Conservation (phyloP, 2,113 vertebrate genomes). For the Scophthalmus maximus region DNA sequence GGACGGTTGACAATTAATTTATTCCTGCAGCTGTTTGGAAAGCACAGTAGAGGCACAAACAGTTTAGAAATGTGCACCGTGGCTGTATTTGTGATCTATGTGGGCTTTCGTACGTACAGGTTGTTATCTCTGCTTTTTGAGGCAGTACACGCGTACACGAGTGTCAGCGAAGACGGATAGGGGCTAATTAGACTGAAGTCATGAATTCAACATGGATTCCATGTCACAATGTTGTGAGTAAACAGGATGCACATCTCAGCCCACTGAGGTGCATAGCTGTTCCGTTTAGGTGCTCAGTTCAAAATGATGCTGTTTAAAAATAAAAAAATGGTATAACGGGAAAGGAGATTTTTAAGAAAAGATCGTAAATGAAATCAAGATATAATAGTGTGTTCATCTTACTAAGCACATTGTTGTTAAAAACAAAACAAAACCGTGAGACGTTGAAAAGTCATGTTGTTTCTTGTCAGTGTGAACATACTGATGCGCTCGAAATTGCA, state of each 20-base stretch:
- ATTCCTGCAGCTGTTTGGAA: conserved; percentile 43
- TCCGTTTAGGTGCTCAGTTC: too few species aligned
- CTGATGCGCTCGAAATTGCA: too few species aligned
- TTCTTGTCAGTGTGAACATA: not conserved
- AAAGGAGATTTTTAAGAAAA: too few species aligned
- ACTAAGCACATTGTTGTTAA: too few species aligned
- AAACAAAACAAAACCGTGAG: too few species aligned
- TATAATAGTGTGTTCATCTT: not conserved
- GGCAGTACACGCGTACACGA: not conserved
- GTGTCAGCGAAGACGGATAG: not conserved
- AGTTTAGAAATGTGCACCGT: conserved; percentile 18
- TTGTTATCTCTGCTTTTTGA: conserved; percentile 21
- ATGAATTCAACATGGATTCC: not conserved
- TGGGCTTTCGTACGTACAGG: conserved; percentile 13
- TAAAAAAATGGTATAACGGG: not conserved
- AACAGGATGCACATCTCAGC: not conserved
- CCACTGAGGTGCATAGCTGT: not conserved
- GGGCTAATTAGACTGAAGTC: conserved; percentile 28
- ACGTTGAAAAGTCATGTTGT: too few species aligned
- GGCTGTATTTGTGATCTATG: conserved; percentile 24
- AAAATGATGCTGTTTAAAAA: not conserved
- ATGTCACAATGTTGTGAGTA: not conserved
- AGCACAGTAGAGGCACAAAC: conserved; percentile 24
- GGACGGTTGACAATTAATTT: conserved; percentile 54
- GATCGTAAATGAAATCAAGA: not conserved